A percentile compares a stretch with the other conserved stretches of the same genome.
Evolutionary conservation across 2,888 invertebrate species (phyloP).

Genomic region (Hyles lineata): DNA sequence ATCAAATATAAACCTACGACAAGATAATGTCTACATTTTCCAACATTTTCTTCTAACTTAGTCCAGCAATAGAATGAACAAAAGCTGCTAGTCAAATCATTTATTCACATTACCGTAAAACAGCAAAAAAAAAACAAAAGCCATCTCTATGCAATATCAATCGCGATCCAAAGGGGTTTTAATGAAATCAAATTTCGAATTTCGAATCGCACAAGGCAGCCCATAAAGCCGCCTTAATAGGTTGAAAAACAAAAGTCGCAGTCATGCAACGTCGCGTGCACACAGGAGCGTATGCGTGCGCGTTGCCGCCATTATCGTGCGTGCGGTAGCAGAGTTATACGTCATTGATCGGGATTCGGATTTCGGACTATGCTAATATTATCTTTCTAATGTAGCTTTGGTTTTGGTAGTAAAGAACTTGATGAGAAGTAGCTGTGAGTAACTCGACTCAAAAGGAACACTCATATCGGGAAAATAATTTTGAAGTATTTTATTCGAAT

Average conservation of each 20-base stretch:
- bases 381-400: not conserved
- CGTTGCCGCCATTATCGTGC: conserved; percentile 45
- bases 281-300: conserved; percentile 33
- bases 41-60: too few relatives aligned
- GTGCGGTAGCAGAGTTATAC: conserved; percentile 29
- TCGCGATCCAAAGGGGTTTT: not conserved
- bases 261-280: conserved; percentile 81
- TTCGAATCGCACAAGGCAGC: conserved; percentile 37
- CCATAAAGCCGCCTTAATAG: conserved; percentile 48
- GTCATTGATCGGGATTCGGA: conserved; percentile 23
- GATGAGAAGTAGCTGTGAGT: too few relatives aligned
- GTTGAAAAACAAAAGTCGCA: conserved; percentile 48
- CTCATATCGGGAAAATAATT: too few relatives aligned
- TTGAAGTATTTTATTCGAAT: too few relatives aligned
- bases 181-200: conserved; percentile 29
- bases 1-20: too few relatives aligned
- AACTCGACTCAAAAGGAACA: too few relatives aligned
- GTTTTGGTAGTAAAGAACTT: too few relatives aligned
- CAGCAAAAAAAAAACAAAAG: not conserved
- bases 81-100: too few relatives aligned
- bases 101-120: too few relatives aligned
- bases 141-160: not conserved
- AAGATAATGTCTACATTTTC: too few relatives aligned
- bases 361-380: conserved; percentile 10
- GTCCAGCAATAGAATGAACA: too few relatives aligned